Evolutionary conservation across 2,888 invertebrate genomes (phyloP).

Genomic region (Sturmia bella): DNA sequence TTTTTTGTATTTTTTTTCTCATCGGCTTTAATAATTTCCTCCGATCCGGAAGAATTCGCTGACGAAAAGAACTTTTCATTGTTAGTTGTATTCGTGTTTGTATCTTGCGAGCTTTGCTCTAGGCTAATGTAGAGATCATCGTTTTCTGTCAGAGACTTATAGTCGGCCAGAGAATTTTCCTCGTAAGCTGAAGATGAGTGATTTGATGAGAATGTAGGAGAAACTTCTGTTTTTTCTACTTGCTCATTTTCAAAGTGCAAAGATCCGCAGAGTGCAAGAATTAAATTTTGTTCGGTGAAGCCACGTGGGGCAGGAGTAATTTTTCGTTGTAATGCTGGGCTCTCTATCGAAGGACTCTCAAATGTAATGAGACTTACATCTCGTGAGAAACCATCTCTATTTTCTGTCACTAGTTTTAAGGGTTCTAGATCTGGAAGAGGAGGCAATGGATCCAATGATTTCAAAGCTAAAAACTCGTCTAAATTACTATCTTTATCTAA

Average conservation of each 20-base stretch:
- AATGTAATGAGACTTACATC: constrained; percentile 79
- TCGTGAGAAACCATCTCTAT: constrained; percentile 54
- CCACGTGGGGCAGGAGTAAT: constrained; percentile 75
- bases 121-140: constrained; percentile 75
- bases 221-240: constrained; percentile 63
- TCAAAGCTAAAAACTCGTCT: constrained; percentile 74
- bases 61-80: constrained; percentile 75
- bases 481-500: constrained; percentile 63
- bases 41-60: constrained; percentile 75
- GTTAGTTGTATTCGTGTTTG: constrained; percentile 70
- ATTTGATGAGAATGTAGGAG: constrained; percentile 62
- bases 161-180: constrained; percentile 69
- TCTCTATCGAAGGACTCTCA: constrained; percentile 80
- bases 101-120: constrained; percentile 73
- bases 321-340: constrained; percentile 71
- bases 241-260: constrained; percentile 79
- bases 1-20: constrained; percentile 77
- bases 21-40: constrained; percentile 75
- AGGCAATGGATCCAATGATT: constrained; percentile 74
- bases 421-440: constrained; percentile 77
- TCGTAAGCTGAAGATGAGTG: constrained; percentile 60
- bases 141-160: constrained; percentile 73
- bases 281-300: constrained; percentile 78
- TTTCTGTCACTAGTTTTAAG: constrained; percentile 70
- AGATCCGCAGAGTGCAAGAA: constrained; percentile 80